phyloP scores from a whole-genome alignment of 92 coral and sea anemone species.

The Scolanthus callimorphus region DNA sequence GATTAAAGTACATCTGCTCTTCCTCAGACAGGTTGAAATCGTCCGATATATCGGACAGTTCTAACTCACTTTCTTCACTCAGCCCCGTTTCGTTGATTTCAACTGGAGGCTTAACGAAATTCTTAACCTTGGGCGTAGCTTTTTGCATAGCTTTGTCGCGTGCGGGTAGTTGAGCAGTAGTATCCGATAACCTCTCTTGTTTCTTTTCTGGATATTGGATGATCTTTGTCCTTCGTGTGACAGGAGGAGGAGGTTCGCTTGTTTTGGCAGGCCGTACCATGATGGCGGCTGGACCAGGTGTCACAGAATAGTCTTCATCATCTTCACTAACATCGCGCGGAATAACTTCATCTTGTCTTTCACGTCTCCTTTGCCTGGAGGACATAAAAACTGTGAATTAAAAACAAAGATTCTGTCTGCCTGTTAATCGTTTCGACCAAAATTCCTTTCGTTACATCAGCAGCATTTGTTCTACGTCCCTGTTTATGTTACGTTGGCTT shows the following conservation, averaged over 20 bases:
- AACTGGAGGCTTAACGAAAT: slow-evolving; percentile 2
- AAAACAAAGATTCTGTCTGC: neutral
- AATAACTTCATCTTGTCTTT: neutral
- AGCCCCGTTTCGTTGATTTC: slow-evolving; percentile 35
- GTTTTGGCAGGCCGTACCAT: slow-evolving; percentile 24
- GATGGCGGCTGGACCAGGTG: no score
- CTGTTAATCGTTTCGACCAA: no score
- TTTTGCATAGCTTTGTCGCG: neutral
- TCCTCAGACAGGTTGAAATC: slow-evolving; percentile 47
- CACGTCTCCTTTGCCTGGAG: slow-evolving; percentile 2
- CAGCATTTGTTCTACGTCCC: no score
- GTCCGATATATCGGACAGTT: slow-evolving; percentile 76
- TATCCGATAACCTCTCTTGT: neutral
- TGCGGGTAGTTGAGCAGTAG: neutral
- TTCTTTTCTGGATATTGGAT: neutral
- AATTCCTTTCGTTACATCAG: no score
- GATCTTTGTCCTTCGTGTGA: neutral
- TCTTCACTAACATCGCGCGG: neutral
- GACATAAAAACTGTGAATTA: neutral
- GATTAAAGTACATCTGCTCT: slow-evolving; percentile 56
- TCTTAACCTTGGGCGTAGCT: neutral
- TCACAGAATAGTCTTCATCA: no score
- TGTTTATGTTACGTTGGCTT: no score
- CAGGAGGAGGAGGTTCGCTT: slow-evolving; percentile 1
- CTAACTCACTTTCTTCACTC: slow-evolving; percentile 86